These are phyloP conservation scores for Mola mola DNA, from an alignment of 2,113 vertebrate species.

Conservation along the genomic window DNA sequence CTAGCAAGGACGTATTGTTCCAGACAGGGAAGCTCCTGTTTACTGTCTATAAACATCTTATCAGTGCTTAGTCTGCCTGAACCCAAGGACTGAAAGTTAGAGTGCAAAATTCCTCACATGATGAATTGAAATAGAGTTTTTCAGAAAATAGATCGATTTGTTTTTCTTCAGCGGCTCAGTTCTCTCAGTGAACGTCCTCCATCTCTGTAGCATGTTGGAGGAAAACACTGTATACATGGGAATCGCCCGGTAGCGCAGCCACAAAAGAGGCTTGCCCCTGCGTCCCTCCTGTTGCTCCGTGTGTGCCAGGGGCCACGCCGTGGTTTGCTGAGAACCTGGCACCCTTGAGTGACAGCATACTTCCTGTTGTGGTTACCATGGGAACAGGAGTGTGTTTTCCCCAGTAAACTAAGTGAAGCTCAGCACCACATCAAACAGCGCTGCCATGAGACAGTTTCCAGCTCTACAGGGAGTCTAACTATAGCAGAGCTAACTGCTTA, in stretches of 20 bases:
- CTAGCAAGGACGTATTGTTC: neutral
- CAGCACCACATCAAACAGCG: constrained; percentile 71
- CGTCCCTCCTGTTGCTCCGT: constrained; percentile 11
- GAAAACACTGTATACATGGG: too few species aligned
- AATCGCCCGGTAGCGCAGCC: neutral
- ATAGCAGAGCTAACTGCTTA: constrained; percentile 71
- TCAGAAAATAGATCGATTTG: too few species aligned
- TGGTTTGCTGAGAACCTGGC: constrained; percentile 32
- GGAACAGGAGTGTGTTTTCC: constrained; percentile 69
- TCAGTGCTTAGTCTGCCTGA: neutral
- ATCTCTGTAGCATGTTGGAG: neutral
- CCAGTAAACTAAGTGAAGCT: constrained; percentile 58
- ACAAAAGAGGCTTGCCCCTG: constrained; percentile 39
- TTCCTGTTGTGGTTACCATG: constrained; percentile 72
- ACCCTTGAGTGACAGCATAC: constrained; percentile 64
- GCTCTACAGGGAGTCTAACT: constrained; percentile 71
- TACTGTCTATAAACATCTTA: neutral
- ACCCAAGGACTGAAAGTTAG: neutral
- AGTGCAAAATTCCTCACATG: neutral
- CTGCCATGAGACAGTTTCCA: constrained; percentile 70
- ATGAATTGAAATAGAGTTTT: too few species aligned
- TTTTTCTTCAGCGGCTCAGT: neutral
- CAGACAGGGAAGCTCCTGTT: neutral
- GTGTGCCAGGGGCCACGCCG: constrained; percentile 22
- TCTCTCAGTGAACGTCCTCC: neutral